Evolutionary conservation across 2,888 invertebrate genomes (phyloP), one percentile per base, ranked within the genome.

Genomic region (Phragmatobia fuliginosa): DNA sequence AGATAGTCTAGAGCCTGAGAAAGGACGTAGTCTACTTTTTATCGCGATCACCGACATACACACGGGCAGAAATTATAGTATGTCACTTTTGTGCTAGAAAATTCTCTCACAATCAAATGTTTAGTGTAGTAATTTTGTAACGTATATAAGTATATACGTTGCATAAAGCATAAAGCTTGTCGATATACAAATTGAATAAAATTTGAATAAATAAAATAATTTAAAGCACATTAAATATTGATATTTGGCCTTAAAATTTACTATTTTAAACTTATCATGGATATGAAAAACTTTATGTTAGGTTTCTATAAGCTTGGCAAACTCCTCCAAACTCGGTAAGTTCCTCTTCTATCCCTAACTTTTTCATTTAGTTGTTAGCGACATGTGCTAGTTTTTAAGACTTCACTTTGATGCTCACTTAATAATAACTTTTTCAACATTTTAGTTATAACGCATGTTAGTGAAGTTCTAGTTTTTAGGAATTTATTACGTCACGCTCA

Each of bases 301-400:
- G 1, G 25, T 49, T 49, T 18, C 33, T 32, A 28, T 31, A n/a
- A 49, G 32, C 31, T 66, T 14, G 25, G 28, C 56, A 8, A 59
- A 60, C 66, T 66, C 45, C 21, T 32, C 4, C 45, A n/a, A 41
- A 49, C 45, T 66, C 16, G 18, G 31, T n/a, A n/a, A 25, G 33
- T 14, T 66, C 28, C 2, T 52, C 65, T 25, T 33, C 28, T 45
- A 11, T 45, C 18, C 31, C 56, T 65, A 65, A 65, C 65, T 65
- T 65, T 58, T 38, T 65, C 58, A 65, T 65, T 52, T 56, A 58
- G 36, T 65, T 38, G 25, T 58, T 65, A 67, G 32, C 33, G 11
- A 67, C 33, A 18, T 18, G 21, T 0, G 18, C 28, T 61, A 45
- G 56, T 45, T 60, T 21, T 67, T 67, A 61, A 38, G 45, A 60